Evolutionary conservation across 2,797 vertebrate species (phyloP), one percentile per base, ranked within the genome.

Genomic region (Alectoris magna): DNA sequence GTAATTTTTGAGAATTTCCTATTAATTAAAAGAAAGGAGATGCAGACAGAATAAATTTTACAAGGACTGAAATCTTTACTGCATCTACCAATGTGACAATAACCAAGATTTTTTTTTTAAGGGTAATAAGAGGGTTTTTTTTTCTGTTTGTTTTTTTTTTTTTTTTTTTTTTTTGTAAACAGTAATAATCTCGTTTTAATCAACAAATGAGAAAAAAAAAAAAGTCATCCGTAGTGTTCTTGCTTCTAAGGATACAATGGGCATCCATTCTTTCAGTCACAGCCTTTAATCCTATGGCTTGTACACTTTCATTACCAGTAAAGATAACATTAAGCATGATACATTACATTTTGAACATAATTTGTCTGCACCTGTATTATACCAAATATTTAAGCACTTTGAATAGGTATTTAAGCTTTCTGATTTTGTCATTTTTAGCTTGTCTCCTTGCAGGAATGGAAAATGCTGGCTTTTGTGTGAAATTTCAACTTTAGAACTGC

Each of bases 371-470:
- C 5, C 4, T 53, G 29, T 59, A 17, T 11, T 75, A 55, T 71
- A 31, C 10, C 46, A 87, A 74, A 64, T 22, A 0, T 68, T 76
- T 39, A 58, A 72, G 38, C 66, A 36, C 21, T 88, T 73, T 38
- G n/a, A 69, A 48, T 39, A 1, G 0, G 0, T 4, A 6, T 38
- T 88, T 84, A 76, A 39, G 18, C 15, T 67, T 69, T 73, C 29
- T 63, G 53, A 53, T 85, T 68, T 68, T 44, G 14, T 23, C 1
- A 27, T 58, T 68, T 80, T 74, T 58, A 56, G 2, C 26, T 70
- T 67, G 10, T 23, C 21, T 76, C 6, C 41, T 78, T 78, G 2
- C 29, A 81, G 36, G 38, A 26, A 21, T 69, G 18, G 31, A n/a
- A 81, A 90, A 69, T 0, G 0, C 2, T 58, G 62, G 2, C 8